Percentiles rank a stretch among this genome's conserved stretches.
These are phyloP conservation scores for Chloroceryle aenea DNA, from an alignment of 2,113 vertebrate genomes.

Conservation along the genomic window DNA sequence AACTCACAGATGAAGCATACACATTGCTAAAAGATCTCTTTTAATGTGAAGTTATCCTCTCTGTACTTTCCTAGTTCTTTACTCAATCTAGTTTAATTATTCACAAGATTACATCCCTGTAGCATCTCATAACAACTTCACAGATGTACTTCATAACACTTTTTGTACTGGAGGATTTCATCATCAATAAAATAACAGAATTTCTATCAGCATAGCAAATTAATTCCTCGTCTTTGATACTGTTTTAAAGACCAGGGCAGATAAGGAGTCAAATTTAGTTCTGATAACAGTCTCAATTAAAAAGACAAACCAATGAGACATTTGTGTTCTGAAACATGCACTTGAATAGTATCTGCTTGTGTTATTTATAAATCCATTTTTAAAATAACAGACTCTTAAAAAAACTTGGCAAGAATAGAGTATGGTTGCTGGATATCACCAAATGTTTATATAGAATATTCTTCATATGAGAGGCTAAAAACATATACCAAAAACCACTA, in stretches of 20 bases:
- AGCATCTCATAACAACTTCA: background rate
- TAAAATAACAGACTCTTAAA: background rate
- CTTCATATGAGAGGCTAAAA: background rate
- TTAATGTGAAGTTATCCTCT: background rate
- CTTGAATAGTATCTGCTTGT: background rate
- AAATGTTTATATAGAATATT: background rate
- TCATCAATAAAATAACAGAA: background rate
- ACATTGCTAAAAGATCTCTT: background rate
- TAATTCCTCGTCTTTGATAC: background rate
- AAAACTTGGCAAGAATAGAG: background rate
- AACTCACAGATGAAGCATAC: background rate
- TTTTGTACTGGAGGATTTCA: background rate
- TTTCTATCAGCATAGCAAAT: background rate
- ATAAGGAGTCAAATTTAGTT: background rate
- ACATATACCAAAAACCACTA: background rate
- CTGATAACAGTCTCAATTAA: background rate
- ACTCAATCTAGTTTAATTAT: background rate
- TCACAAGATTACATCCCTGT: background rate
- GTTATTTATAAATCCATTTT: background rate
- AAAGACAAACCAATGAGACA: conserved; percentile 1
- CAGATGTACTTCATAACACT: background rate
- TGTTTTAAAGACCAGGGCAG: background rate
- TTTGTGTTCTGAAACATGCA: background rate
- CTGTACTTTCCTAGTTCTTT: background rate
- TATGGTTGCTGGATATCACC: background rate